These are phyloP conservation scores for Mythimna loreyi DNA, from an alignment of 2,888 invertebrate species.

Conservation along the genomic window DNA sequence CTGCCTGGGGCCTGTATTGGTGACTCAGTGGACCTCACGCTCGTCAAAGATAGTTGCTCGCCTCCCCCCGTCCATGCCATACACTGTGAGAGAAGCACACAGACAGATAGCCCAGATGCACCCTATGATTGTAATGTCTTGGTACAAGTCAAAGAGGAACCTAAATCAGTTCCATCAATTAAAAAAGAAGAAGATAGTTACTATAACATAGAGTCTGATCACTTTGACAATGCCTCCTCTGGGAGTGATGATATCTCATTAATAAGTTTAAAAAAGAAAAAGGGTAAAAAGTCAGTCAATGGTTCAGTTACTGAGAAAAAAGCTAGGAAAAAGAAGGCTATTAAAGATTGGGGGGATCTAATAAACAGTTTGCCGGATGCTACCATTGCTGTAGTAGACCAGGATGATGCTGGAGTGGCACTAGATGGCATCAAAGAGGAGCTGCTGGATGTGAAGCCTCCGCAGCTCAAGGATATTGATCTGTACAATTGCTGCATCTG, in stretches of 20 bases:
- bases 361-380: slow-evolving; percentile 68
- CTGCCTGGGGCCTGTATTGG: slow-evolving; percentile 60
- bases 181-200: slow-evolving; percentile 73
- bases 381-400: slow-evolving; percentile 60
- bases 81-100: slow-evolving; percentile 74
- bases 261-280: slow-evolving; percentile 78
- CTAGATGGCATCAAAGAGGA: slow-evolving; percentile 58
- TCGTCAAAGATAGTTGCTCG: slow-evolving; percentile 71
- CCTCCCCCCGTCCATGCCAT: slow-evolving; percentile 47
- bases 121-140: slow-evolving; percentile 10
- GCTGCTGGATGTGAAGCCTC: slow-evolving; percentile 62
- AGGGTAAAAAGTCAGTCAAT: slow-evolving; percentile 68
- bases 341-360: slow-evolving; percentile 70
- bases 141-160: slow-evolving; percentile 77
- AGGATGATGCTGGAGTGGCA: slow-evolving; percentile 37
- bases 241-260: slow-evolving; percentile 83
- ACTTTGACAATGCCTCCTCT: slow-evolving; percentile 68
- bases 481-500: slow-evolving; percentile 84
- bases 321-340: slow-evolving; percentile 67
- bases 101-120: slow-evolving; percentile 71
- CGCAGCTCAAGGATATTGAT: slow-evolving; percentile 63
- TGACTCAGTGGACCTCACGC: slow-evolving; percentile 73
- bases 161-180: slow-evolving; percentile 64
- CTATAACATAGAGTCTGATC: slow-evolving; percentile 58
- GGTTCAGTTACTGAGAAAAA: slow-evolving; percentile 63